Conservation (phyloP, 2,797 vertebrate species). For the Galago senegalensis region DNA sequence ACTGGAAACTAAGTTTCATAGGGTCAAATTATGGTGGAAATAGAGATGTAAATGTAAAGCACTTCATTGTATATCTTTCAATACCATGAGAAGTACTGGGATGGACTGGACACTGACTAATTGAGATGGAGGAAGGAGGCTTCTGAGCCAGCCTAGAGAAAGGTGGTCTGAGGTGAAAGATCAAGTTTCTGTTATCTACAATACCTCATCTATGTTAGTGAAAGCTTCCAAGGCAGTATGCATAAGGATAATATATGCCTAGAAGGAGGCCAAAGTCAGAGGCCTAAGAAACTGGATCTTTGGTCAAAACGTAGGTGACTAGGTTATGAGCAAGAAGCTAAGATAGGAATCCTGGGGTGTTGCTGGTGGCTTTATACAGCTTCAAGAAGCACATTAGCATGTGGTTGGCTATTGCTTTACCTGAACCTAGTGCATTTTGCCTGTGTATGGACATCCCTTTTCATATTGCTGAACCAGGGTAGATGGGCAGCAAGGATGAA, state of each 20-base stretch:
- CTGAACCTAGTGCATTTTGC: slow-evolving; percentile 17
- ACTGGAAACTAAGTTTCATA: slow-evolving; percentile 33
- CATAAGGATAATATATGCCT: not conserved
- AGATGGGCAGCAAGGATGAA: not conserved
- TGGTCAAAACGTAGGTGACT: not conserved
- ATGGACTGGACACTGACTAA: not conserved
- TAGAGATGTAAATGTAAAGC: not conserved
- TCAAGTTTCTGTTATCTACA: slow-evolving; percentile 23
- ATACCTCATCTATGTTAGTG: not conserved
- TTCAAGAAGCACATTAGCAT: not conserved
- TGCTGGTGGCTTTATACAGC: not conserved
- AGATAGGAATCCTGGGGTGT: not conserved
- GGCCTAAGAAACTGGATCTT: not conserved
- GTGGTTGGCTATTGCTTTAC: not conserved
- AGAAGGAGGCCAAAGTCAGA: not conserved
- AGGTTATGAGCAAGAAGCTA: not conserved
- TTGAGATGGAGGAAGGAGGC: not conserved
- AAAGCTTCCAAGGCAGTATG: not conserved
- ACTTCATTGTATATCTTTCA: not conserved
- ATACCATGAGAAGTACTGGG: not conserved
- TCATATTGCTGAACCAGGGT: not conserved
- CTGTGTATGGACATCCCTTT: not conserved
- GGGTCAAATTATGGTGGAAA: slow-evolving; percentile 20
- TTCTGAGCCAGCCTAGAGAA: not conserved
- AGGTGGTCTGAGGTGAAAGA: not conserved